Evolutionary conservation across 2,797 vertebrate genomes (phyloP).

Genomic region (Philypnodon macrostomus): DNA sequence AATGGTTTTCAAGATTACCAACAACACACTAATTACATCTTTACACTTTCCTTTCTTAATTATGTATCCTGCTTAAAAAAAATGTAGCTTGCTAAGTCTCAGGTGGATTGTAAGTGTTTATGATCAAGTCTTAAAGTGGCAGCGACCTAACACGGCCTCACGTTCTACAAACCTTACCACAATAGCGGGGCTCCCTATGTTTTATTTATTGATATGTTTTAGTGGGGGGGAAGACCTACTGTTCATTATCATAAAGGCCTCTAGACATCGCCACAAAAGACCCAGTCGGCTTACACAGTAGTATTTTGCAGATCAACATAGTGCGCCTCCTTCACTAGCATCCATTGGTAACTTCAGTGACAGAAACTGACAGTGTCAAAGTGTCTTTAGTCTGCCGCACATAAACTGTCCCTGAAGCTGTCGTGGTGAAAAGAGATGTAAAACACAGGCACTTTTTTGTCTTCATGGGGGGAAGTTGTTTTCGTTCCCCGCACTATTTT

Average conservation of each 20-base stretch:
- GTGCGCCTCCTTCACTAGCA: slow-evolving; percentile 47
- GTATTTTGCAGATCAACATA: slow-evolving; percentile 37
- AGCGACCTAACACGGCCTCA: slow-evolving; percentile 48
- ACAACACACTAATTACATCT: slow-evolving; percentile 78
- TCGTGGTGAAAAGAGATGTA: slow-evolving; percentile 74
- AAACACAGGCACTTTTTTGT: slow-evolving; percentile 63
- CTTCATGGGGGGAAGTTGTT: slow-evolving; percentile 65
- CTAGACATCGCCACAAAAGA: slow-evolving; percentile 69
- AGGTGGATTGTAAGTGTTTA: slow-evolving; percentile 80
- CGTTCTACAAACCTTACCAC: slow-evolving; percentile 56
- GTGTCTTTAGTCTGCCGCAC: slow-evolving; percentile 72
- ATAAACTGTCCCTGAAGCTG: slow-evolving; percentile 85
- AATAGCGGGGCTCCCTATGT: slow-evolving; percentile 70
- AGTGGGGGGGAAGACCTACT: slow-evolving; percentile 74
- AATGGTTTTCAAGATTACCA: slow-evolving; percentile 80
- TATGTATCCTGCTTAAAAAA: slow-evolving; percentile 73
- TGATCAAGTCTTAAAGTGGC: slow-evolving; percentile 67
- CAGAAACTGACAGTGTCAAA: slow-evolving; percentile 83
- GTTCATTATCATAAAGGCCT: slow-evolving; percentile 84
- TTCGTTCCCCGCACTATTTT: slow-evolving; percentile 61
- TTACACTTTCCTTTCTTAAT: slow-evolving; percentile 81
- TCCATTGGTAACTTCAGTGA: slow-evolving; percentile 63
- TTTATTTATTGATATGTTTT: slow-evolving; percentile 83
- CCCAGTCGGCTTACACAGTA: slow-evolving; percentile 44
- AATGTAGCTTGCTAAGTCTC: slow-evolving; percentile 68